Conservation (phyloP, 64 coral and sea anemone species). For the Dendronephthya gigantea region DNA sequence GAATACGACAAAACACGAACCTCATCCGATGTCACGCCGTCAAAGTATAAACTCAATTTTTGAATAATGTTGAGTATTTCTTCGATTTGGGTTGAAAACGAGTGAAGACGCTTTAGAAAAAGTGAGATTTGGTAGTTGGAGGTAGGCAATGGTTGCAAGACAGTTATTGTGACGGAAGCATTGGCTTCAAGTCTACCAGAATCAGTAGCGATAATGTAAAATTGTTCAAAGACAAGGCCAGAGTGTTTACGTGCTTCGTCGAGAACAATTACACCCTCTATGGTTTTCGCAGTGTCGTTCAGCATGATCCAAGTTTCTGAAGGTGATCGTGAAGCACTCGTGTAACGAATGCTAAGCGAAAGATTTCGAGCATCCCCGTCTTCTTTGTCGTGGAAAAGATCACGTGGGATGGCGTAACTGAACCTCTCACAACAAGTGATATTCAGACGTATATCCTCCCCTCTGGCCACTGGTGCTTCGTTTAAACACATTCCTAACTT, state of each 20-base stretch:
- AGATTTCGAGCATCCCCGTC: constrained; percentile 27
- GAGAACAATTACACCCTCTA: constrained; percentile 34
- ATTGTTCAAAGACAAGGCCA: constrained; percentile 11
- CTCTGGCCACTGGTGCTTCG: background rate
- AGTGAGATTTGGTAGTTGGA: background rate
- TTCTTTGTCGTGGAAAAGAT: constrained; percentile 37
- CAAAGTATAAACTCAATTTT: background rate
- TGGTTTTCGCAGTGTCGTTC: constrained; percentile 17
- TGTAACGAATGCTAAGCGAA: constrained; percentile 2
- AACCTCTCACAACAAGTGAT: constrained; percentile 29
- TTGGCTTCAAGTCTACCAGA: background rate
- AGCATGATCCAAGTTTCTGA: constrained; percentile 32
- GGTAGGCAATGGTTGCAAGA: background rate
- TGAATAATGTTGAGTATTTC: background rate
- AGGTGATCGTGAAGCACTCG: background rate
- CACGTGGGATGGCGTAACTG: background rate
- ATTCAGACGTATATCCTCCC: background rate
- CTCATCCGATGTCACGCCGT: background rate
- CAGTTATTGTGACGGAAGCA: background rate
- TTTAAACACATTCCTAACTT: constrained; percentile 40
- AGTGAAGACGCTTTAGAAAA: background rate
- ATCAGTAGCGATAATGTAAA: constrained; percentile 26
- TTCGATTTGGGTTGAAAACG: background rate
- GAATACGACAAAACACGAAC: background rate
- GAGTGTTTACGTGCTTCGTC: background rate